Evolutionary conservation across 2,888 invertebrate species (phyloP), one percentile per base, ranked within the genome.

Genomic region (Coelopa pilipes): DNA sequence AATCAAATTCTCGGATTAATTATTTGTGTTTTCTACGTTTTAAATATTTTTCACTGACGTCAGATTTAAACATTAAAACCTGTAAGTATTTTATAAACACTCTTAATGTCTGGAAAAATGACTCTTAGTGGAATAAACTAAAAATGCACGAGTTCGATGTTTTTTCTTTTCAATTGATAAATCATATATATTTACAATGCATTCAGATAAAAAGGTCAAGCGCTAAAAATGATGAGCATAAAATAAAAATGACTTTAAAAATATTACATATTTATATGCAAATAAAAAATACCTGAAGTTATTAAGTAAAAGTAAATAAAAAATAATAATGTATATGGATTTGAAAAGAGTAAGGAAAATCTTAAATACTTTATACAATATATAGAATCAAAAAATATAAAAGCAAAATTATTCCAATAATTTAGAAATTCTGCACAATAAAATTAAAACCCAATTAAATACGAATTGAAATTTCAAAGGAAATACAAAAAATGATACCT

Each of bases 201-300:
- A 34, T 34, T 59, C 15, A 63, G 10, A 24, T 24, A 62, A 10
- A 34, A 15, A 34, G 1, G n/a, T n/a, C 19, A 45, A 34, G 46
- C 46, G 46, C 13, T 47, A 7, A 12, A 65, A n/a, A 65, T 15
- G 11, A 47, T 63, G 47, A 63, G n/a, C 17, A 63, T 10, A 62
- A 62, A 34, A 60, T 21, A 60, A 24, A 19, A 19, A 60, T 19
- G 10, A 24, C 15, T 24, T 34, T 24, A 45, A 62, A 13, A 21
- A n/a, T 45, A 62, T 4, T 15, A 13, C 19, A 4, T 19, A 59
- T 21, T 21, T 21, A 59, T 24, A 21, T 19, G 57, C 57, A 21
- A 24, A 34, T 50, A 45, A 57, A 46, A 65, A 47, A 65, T 65
- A 65, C 65, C 65, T 65, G 65, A 65, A 65, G 65, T 47, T 65